These are phyloP conservation scores for Saccostrea echinata DNA, from an alignment of 1,140 invertebrate species.

Conservation along the genomic window DNA sequence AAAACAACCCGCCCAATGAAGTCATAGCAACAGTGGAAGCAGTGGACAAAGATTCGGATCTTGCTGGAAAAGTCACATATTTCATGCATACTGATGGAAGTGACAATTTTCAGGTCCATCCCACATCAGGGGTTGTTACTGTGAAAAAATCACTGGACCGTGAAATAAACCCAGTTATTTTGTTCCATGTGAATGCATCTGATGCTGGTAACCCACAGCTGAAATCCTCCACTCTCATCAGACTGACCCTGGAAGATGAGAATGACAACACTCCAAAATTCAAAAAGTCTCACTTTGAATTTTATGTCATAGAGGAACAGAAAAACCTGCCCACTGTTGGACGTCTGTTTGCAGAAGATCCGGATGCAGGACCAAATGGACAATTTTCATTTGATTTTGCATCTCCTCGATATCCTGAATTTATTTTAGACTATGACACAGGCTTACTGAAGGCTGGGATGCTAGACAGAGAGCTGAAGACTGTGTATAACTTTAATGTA, in stretches of 20 bases:
- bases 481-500: constrained; percentile 89
- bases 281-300: constrained; percentile 77
- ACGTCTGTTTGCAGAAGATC: constrained; percentile 85
- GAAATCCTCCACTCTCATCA: constrained; percentile 94
- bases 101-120: constrained; percentile 67
- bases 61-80: constrained; percentile 84
- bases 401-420: constrained; percentile 67
- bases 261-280: constrained; percentile 80
- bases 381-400: constrained; percentile 70
- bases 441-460: constrained; percentile 85
- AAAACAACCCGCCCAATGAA: constrained; percentile 87
- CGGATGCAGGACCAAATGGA: constrained; percentile 73
- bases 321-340: constrained; percentile 90
- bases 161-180: constrained; percentile 65
- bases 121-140: constrained; percentile 65
- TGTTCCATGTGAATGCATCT: constrained; percentile 67
- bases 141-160: constrained; percentile 67
- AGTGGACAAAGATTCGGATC: constrained; percentile 88
- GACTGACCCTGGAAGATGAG: constrained; percentile 77
- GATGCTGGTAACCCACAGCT: constrained; percentile 82
- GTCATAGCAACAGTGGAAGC: constrained; percentile 85
- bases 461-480: constrained; percentile 90
- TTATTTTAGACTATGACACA: constrained; percentile 87
- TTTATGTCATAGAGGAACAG: constrained; percentile 92
- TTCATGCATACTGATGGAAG: constrained; percentile 62